phyloP scores from a whole-genome alignment of 2,113 vertebrate genomes.

The Scalopus aquaticus region DNA sequence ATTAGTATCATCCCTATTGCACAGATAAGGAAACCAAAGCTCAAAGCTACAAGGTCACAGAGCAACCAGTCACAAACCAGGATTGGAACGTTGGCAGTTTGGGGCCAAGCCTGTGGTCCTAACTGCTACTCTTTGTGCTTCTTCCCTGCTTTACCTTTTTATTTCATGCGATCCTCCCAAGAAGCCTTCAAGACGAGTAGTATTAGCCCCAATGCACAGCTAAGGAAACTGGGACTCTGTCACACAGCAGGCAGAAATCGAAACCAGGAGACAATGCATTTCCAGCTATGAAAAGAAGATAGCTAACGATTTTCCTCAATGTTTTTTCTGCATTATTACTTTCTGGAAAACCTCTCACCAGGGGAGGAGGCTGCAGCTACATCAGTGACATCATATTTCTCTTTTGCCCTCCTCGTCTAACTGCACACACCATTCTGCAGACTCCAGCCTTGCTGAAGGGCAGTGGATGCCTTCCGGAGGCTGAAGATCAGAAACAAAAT shows the following conservation, averaged over 20 bases:
- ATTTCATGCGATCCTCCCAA: not conserved
- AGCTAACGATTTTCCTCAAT: not conserved
- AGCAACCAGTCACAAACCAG: not conserved
- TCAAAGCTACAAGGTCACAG: not conserved
- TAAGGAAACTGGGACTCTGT: not conserved
- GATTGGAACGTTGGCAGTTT: not conserved
- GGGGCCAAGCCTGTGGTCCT: not conserved
- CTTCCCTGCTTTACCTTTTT: not conserved
- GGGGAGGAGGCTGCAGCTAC: not conserved
- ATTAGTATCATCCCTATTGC: not conserved
- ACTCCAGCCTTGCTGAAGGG: not conserved
- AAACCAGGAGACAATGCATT: not conserved
- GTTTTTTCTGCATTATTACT: not conserved
- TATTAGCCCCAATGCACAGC: not conserved
- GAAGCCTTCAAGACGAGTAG: not conserved
- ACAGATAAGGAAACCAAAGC: not conserved
- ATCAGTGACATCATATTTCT: not conserved
- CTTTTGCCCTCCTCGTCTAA: not conserved
- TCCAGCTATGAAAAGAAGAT: slow-evolving; percentile 32
- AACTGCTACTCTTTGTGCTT: not conserved
- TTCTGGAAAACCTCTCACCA: not conserved
- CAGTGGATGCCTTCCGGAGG: not conserved
- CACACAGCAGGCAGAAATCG: not conserved
- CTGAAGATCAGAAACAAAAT: not conserved
- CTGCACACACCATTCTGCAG: not conserved